Base-by-base conservation (phyloP, 2,888 invertebrate genomes). In the Gibbula magus region DNA sequence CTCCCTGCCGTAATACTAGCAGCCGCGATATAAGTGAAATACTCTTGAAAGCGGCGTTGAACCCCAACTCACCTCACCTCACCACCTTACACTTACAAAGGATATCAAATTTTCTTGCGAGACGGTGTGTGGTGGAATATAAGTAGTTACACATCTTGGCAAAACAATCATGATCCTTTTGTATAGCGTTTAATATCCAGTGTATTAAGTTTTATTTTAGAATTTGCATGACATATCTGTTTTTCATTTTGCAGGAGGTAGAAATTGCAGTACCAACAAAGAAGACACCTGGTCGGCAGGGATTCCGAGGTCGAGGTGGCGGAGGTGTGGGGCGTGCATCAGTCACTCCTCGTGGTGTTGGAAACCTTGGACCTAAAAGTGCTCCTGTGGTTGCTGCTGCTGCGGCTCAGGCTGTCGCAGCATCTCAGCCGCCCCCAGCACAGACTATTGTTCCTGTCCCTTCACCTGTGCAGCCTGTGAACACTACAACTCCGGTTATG, bases 241-340 rank as follows among this genome's bases (percentile, higher is more conserved):
- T 8, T 75, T 75, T 0, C n/a, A 1, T 39, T 20, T 61, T 89
- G 25, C 85, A 93, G 93, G 92, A 93, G 86, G 79, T 88, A n/a
- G 93, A 93, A 81, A 86, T 92, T 13, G 93, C 93, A 88, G 92
- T 91, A 86, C 85, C 88, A 76, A 79, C 78, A 39, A 88, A 88
- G 81, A 87, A 86, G 76, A 81, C 79, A 53, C 81, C 83, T 56
- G 56, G 79, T 45, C 77, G 39, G 35, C 32, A 77, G 20, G 66
- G 77, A 39, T 56, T 77, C n/a, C 52, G 75, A 29, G 77, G 79
- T 70, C 75, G 79, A 66, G 74, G 56, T 16, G 61, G 53, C 4
- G 54, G 54, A 32, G 75, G 54, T 75, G 75, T 52, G 54, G 53
- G 53, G 10, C 25, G 53, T 16, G n/a, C 20, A 54, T 51, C 51